These are phyloP conservation scores for Listronotus bonariensis DNA, from an alignment of 1,140 invertebrate species.

Conservation along the genomic window DNA sequence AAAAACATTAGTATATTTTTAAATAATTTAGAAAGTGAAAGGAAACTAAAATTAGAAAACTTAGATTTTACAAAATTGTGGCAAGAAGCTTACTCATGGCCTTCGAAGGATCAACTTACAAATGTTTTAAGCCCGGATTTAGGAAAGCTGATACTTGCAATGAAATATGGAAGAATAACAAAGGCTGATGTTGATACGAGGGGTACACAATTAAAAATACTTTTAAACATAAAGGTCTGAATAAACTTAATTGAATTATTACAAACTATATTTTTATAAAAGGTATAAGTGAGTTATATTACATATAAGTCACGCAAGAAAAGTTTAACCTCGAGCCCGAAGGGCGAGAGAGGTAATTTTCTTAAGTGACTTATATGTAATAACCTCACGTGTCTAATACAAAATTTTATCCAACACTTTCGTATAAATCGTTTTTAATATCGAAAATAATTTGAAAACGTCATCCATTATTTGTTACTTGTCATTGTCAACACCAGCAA, in stretches of 20 bases:
- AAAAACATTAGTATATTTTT: conserved; percentile 3
- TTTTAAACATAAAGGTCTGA: conserved; percentile 71
- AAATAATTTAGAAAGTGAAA: neutral
- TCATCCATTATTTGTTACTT: too few species aligned
- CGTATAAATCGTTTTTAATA: too few species aligned
- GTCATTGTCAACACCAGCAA: too few species aligned
- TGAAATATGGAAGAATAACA: conserved; percentile 72
- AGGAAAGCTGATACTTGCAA: conserved; percentile 71
- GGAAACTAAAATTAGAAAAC: conserved; percentile 2
- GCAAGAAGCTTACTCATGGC: conserved; percentile 45
- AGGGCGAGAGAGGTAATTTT: too few species aligned
- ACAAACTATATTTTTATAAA: too few species aligned
- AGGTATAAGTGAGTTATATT: too few species aligned
- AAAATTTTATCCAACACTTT: too few species aligned
- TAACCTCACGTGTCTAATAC: too few species aligned
- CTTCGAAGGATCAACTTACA: conserved; percentile 40
- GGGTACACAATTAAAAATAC: conserved; percentile 90
- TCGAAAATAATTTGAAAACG: too few species aligned
- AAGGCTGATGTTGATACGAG: conserved; percentile 74
- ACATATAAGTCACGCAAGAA: too few species aligned
- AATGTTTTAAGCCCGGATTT: conserved; percentile 50
- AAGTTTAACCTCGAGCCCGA: too few species aligned
- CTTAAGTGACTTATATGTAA: too few species aligned
- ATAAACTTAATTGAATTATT: neutral
- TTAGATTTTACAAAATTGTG: conserved; percentile 40